Evolutionary conservation across 2,888 invertebrate species (phyloP), one percentile per base, ranked within the genome.

Genomic region (Alitta virens): DNA sequence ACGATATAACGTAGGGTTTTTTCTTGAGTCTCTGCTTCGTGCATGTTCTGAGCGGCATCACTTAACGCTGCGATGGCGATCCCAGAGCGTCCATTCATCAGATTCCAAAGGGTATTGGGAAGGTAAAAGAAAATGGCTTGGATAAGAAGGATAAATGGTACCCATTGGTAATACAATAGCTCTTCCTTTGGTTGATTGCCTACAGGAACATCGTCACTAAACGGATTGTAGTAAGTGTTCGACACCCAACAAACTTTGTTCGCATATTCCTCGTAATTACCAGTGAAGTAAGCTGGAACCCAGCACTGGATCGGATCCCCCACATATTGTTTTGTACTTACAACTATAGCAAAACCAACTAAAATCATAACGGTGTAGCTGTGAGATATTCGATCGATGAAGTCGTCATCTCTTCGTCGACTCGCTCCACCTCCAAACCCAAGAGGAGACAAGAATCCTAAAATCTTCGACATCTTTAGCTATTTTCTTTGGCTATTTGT

Each of bases 221-320:
- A 78, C 59, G 82, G 82, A 23, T 84, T 76, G 72, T 82, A 84
- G 70, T 84, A 85, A 27, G 84, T 85, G 72, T 84, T 84, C 65
- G 83, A 82, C 25, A 85, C 83, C 84, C 82, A 84, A 72, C 84
- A 84, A 60, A 84, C 83, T 70, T 83, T 83, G 74, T 84, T 84
- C 52, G 84, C 82, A 73, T 84, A 84, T 68, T 84, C 84, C 68
- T 84, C 84, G 80, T 84, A 83, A 63, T 83, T 83, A 56, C 81
- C 78, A 53, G 83, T 82, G 73, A 84, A 84, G 70, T 84, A 82
- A 3, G 84, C 84, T 21, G 84, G 84, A 61, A 83, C 83, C 80
- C 84, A 85, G 83, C 96, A 97, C 84, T 94, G 93, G 79, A 97
- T 97, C 24, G 96, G 96, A 82, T 96, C 95, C 12, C 96, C 96